Evolutionary conservation across 2,113 vertebrate species (phyloP).

Genomic region (Ifrita kowaldi): DNA sequence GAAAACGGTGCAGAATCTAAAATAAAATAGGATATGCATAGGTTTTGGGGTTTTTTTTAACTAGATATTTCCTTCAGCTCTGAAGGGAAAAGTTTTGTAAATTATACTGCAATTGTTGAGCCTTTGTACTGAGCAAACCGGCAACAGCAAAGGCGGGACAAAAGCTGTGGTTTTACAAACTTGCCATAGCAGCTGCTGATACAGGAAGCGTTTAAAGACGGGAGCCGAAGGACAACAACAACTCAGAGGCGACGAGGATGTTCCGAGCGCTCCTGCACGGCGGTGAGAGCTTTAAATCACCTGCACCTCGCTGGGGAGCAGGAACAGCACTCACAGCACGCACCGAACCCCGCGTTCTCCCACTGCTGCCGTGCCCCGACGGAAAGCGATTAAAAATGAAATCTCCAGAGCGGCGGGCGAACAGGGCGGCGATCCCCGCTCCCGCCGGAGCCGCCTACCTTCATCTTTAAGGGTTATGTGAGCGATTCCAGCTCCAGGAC

Average conservation of each 20-base stretch:
- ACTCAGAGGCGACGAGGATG: neutral
- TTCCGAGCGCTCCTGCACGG: neutral
- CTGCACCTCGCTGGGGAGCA: neutral
- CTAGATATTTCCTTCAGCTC: neutral
- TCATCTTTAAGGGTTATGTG: conserved; percentile 87
- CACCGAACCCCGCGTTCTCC: neutral
- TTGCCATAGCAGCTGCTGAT: conserved; percentile 67
- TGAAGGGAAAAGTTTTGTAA: neutral
- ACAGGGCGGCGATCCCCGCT: neutral
- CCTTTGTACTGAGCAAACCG: neutral
- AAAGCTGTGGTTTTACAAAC: conserved; percentile 67
- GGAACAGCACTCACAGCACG: neutral
- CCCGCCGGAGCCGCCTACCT: conserved; percentile 79
- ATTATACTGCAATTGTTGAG: neutral
- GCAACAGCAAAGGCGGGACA: conserved; percentile 46
- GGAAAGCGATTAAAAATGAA: neutral
- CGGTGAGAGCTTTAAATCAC: neutral
- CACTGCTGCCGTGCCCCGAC: neutral
- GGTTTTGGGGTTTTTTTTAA: accelerated
- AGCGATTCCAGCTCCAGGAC: conserved; percentile 90
- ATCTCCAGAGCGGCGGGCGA: neutral
- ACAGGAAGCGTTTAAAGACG: conserved; percentile 69
- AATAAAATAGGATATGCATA: neutral
- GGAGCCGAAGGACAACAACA: conserved; percentile 53
- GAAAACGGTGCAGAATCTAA: neutral